Base-by-base conservation (phyloP, 1,140 invertebrate species). In the Hesperophylax magnus region DNA sequence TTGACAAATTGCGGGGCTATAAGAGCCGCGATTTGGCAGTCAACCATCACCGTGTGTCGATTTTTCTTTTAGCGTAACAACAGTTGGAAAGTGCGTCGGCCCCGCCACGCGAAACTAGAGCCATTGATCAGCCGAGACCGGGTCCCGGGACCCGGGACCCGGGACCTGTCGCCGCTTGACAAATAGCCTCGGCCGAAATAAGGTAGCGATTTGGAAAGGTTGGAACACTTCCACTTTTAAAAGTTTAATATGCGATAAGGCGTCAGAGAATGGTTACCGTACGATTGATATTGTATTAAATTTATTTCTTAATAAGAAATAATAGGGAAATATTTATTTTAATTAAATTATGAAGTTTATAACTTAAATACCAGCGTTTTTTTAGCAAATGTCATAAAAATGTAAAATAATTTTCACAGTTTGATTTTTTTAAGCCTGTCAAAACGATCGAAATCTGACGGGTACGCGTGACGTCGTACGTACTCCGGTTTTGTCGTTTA, bases 31-130 rank as follows among this genome's bases (percentile, higher is more conserved):
- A 71, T 47, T 71, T 52, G n/a, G 67, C 67, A 52, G 67, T 71
- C 34, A 31, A 65, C 61, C 61, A 24, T 22, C 61, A 47, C 67
- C 71, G 71, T n/a, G 14, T 75, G 71, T 58, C 71, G 71, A 75
- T 75, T 75, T 75, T 75, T 75, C 71, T 75, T 22, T 47, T 22
- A 53, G 52, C 53, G 52, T 56, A 75, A 56, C 71, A 75, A 75
- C 71, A 31, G 54, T 75, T 58, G 53, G 54, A 56, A 72, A 75
- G 71, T 75, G 53, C 54, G 71, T 75, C 71, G 31, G 54, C 22
- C 56, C 24, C 52, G 52, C 8, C 22, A 17, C 63, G 39, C 69
- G 54, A 75, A 53, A 56, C 71, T 75, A 18, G n/a, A 53, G 54
- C 22, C 27, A 75, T 75, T 56, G 52, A 75, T 75, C 71, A 75